phyloP scores from a whole-genome alignment of 2,888 invertebrate species.

The Folsomia candida region DNA sequence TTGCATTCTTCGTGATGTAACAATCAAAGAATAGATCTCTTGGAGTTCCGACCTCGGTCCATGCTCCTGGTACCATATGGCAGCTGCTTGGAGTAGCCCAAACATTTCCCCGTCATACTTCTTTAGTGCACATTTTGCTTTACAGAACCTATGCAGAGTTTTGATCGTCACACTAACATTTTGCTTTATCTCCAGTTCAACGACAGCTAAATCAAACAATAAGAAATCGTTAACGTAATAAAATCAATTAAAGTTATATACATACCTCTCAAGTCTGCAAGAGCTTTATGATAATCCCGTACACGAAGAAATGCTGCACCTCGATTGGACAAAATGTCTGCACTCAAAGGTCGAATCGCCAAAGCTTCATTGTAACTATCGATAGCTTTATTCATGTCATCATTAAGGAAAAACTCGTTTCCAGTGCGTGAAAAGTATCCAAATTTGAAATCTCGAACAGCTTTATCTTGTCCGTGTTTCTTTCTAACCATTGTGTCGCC shows the following conservation, averaged over 20 bases:
- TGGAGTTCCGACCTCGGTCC: neutral
- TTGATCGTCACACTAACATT: neutral
- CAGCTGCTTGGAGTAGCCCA: neutral
- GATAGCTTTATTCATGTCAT: neutral
- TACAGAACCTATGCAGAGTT: neutral
- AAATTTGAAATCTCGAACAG: neutral
- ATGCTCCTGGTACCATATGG: neutral
- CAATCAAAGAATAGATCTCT: neutral
- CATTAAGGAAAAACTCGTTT: neutral
- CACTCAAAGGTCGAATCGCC: neutral
- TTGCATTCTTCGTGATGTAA: neutral
- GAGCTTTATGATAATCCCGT: neutral
- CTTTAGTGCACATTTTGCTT: conserved; percentile 3
- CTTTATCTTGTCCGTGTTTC: neutral
- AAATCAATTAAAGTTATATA: neutral
- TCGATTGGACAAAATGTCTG: neutral
- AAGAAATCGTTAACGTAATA: neutral
- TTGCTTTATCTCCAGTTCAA: neutral
- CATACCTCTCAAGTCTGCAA: neutral
- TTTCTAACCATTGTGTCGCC: neutral
- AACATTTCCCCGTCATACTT: conserved; percentile 2
- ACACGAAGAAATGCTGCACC: neutral
- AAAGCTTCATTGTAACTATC: neutral
- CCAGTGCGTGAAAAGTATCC: neutral
- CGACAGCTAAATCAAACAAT: neutral